Conservation (phyloP, 1,140 invertebrate species). For the Asbolus verrucosus region DNA sequence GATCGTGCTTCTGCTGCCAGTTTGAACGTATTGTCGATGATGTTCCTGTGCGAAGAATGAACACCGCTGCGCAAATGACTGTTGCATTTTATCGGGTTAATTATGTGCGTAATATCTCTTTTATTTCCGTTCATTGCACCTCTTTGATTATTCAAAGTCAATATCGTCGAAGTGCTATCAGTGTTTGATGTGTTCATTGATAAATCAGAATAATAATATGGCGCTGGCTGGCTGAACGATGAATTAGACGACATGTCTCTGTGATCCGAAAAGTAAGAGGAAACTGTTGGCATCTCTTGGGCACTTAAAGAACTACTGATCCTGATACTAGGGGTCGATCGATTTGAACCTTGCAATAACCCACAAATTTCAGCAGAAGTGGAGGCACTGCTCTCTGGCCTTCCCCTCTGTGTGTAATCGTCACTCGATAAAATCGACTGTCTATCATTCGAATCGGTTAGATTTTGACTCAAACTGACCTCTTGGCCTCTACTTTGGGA, state of each 20-base stretch:
- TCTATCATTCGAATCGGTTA: constrained; percentile 2
- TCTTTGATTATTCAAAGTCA: constrained; percentile 76
- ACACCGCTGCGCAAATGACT: constrained; percentile 17
- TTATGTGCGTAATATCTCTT: constrained; percentile 81
- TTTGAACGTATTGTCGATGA: constrained; percentile 64
- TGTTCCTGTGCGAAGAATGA: constrained; percentile 16
- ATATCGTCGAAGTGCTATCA: constrained; percentile 52
- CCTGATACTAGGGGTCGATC: constrained; percentile 53
- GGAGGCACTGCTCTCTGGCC: constrained; percentile 57
- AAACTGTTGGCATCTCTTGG: constrained; percentile 45
- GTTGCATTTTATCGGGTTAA: constrained; percentile 78
- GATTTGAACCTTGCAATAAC: constrained; percentile 55
- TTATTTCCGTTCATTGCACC: constrained; percentile 71
- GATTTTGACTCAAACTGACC: background rate
- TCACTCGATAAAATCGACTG: constrained; percentile 23
- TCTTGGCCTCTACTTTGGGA: background rate
- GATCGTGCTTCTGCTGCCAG: constrained; percentile 74
- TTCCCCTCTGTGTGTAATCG: constrained; percentile 50
- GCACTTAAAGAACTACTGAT: constrained; percentile 44
- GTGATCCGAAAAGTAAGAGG: constrained; percentile 46
- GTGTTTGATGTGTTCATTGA: constrained; percentile 62
- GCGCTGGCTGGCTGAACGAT: constrained; percentile 71
- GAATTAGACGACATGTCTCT: constrained; percentile 46
- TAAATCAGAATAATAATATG: constrained; percentile 91
- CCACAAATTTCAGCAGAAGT: constrained; percentile 57